phyloP scores from a whole-genome alignment of 2,113 vertebrate genomes.

The Planiliza haematocheilus region DNA sequence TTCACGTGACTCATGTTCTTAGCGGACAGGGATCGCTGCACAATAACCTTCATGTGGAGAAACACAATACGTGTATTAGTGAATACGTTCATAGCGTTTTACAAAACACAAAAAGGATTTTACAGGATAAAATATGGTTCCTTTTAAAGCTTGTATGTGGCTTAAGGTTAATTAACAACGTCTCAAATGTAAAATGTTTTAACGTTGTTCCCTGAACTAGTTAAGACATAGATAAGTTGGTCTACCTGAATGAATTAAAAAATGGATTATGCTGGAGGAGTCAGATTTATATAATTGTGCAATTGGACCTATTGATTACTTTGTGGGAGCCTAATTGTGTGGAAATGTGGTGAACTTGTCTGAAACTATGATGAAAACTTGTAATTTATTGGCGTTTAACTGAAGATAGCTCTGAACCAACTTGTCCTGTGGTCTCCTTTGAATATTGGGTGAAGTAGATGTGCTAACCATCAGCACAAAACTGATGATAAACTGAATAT shows the following conservation, averaged over 20 bases:
- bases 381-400: not conserved
- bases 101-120: not conserved
- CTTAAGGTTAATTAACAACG: too few species aligned
- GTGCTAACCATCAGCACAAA: not conserved
- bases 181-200: too few species aligned
- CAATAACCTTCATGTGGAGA: constrained; percentile 85
- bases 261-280: too few species aligned
- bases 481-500: not conserved
- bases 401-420: too few species aligned
- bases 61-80: not conserved
- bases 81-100: not conserved
- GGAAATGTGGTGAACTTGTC: not conserved
- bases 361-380: not conserved
- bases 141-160: too few species aligned
- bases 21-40: constrained; percentile 91
- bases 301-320: not conserved
- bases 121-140: too few species aligned
- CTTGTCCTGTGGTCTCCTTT: not conserved
- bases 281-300: not conserved
- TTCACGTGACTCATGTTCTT: constrained; percentile 92
- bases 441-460: not conserved
- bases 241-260: too few species aligned
- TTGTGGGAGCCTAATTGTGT: not conserved
- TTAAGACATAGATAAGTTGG: too few species aligned
- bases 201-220: too few species aligned